Evolutionary conservation across 1,140 invertebrate species (phyloP).

Genomic region (Chironomus striatipennis): DNA sequence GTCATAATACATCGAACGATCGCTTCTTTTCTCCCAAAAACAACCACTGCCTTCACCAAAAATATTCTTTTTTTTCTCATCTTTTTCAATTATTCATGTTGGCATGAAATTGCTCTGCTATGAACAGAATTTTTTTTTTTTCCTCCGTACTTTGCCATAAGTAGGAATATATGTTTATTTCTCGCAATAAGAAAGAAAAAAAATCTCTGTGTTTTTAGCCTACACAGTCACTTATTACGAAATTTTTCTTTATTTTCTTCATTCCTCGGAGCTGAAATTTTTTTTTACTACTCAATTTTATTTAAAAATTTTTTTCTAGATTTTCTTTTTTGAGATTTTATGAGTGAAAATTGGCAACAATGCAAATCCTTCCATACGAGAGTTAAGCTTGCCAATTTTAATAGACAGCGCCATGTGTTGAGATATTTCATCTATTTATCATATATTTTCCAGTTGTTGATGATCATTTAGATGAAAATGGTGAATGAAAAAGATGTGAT

Average conservation of each 20-base stretch:
- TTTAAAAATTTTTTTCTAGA: background rate
- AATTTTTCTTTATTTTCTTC: background rate
- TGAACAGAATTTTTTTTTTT: background rate
- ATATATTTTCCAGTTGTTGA: background rate
- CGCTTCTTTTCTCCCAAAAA: background rate
- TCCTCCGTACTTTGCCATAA: background rate
- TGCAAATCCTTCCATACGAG: background rate
- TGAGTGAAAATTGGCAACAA: background rate
- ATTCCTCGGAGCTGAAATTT: background rate
- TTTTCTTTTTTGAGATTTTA: background rate
- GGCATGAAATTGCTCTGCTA: background rate
- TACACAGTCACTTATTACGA: conserved; percentile 7
- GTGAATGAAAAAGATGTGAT: too few relatives aligned
- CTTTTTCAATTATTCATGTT: conserved; percentile 14
- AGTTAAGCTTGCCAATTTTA: background rate
- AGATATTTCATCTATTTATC: background rate
- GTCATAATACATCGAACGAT: too few relatives aligned
- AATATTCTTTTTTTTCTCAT: background rate
- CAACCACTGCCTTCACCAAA: background rate
- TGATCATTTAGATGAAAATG: background rate
- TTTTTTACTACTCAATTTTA: too few relatives aligned
- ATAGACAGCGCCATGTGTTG: background rate
- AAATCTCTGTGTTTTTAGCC: conserved; percentile 3
- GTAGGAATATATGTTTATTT: conserved; percentile 8
- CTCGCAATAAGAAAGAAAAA: background rate